Conservation (phyloP, 2,888 invertebrate genomes). For the Cantharis flavilabris region DNA sequence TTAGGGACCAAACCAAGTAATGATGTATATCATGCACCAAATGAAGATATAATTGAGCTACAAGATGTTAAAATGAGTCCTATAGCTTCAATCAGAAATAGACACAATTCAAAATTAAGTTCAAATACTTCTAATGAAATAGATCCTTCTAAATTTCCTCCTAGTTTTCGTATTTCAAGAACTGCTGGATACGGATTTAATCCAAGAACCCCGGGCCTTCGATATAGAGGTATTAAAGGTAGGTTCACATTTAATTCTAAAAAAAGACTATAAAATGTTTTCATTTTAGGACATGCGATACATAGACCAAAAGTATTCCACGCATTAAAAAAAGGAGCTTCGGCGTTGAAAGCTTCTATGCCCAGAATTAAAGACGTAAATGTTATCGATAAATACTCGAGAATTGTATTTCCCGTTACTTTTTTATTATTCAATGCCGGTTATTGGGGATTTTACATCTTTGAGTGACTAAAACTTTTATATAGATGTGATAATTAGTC, state of each 20-base stretch:
- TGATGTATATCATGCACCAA: conserved; percentile 38
- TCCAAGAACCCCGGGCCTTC: conserved; percentile 62
- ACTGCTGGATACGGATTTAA: conserved; percentile 61
- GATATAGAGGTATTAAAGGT: conserved; percentile 62
- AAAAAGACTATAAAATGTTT: too few species aligned
- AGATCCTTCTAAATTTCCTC: conserved; percentile 72
- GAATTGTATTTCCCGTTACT: conserved; percentile 93
- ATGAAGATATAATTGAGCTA: conserved; percentile 85
- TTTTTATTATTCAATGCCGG: conserved; percentile 94
- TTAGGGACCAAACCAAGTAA: conserved; percentile 53
- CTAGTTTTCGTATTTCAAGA: conserved; percentile 75
- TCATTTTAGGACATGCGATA: conserved; percentile 59
- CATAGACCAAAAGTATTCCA: conserved; percentile 76
- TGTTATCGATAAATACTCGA: conserved; percentile 95
- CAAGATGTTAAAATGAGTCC: conserved; percentile 87
- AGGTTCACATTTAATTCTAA: conserved; percentile 12
- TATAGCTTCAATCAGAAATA: conserved; percentile 76
- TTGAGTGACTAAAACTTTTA: conserved; percentile 58
- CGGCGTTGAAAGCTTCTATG: conserved; percentile 85
- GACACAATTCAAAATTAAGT: conserved; percentile 59
- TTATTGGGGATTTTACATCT: conserved; percentile 94
- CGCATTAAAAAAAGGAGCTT: conserved; percentile 81
- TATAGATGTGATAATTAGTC: conserved; percentile 13
- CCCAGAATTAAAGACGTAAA: conserved; percentile 98
- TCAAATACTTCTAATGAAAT: conserved; percentile 55